Evolutionary conservation across 2,113 vertebrate species (phyloP).

Genomic region (Neofelis nebulosa): DNA sequence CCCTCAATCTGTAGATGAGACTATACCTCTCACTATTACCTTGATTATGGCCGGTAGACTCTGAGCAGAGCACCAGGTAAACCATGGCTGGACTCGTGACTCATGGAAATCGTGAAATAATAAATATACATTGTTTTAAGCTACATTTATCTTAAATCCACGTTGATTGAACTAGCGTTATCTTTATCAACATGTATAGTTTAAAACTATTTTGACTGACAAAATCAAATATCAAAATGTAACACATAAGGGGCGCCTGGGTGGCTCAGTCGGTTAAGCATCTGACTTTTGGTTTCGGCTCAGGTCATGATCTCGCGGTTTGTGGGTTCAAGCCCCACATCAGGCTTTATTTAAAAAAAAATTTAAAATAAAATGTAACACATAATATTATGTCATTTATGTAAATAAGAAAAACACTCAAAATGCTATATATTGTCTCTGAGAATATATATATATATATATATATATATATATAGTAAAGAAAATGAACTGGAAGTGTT

Average conservation of each 20-base stretch:
- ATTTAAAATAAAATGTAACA: neutral
- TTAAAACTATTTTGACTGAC: neutral
- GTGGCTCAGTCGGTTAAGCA: no score
- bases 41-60: neutral
- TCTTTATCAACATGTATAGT: neutral
- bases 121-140: neutral
- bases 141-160: neutral
- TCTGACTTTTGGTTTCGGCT: no score
- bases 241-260: neutral
- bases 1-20: neutral
- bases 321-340: no score
- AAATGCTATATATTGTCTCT: neutral
- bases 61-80: neutral
- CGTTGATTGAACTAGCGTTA: neutral
- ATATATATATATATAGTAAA: neutral
- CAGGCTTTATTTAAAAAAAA: no score
- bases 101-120: neutral
- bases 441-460: neutral
- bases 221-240: neutral
- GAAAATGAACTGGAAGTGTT: neutral
- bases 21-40: neutral
- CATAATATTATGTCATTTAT: neutral
- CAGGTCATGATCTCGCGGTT: no score
- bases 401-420: neutral
- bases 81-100: neutral